phyloP scores from a whole-genome alignment of 2,888 invertebrate species.

The Pterostichus madidus region DNA sequence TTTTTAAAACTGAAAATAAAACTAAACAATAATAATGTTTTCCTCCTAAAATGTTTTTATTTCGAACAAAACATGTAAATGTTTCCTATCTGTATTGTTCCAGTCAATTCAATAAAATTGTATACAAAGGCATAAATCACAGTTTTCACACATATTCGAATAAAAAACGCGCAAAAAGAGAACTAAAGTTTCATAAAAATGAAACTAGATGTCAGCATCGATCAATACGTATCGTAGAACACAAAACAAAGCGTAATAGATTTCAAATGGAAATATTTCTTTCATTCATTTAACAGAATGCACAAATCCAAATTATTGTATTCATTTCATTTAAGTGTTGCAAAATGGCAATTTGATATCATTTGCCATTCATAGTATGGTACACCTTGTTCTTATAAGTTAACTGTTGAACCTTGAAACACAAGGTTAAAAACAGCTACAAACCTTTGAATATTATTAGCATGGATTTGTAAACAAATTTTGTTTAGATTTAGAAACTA shows the following conservation, averaged over 20 bases:
- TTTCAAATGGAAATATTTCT: neutral
- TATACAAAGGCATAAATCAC: conserved; percentile 47
- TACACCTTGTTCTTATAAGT: conserved; percentile 46
- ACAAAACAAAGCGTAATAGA: neutral
- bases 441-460: conserved; percentile 14
- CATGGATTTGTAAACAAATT: conserved; percentile 25
- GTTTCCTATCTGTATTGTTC: conserved; percentile 42
- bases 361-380: conserved; percentile 18
- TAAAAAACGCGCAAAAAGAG: conserved; percentile 45
- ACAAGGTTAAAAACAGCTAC: conserved; percentile 34
- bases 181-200: conserved; percentile 41
- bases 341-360: neutral
- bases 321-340: neutral
- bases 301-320: neutral
- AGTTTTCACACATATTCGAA: conserved; percentile 45
- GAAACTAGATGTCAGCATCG: conserved; percentile 48
- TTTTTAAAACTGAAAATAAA: neutral
- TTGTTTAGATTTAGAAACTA: neutral
- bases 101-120: conserved; percentile 46
- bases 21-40: conserved; percentile 28
- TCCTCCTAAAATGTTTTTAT: conserved; percentile 38
- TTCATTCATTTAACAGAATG: neutral
- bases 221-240: conserved; percentile 26
- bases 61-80: conserved; percentile 40
- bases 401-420: conserved; percentile 11